Evolutionary conservation across 2,113 vertebrate genomes (phyloP).

Genomic region (Amphilophus citrinellus): DNA sequence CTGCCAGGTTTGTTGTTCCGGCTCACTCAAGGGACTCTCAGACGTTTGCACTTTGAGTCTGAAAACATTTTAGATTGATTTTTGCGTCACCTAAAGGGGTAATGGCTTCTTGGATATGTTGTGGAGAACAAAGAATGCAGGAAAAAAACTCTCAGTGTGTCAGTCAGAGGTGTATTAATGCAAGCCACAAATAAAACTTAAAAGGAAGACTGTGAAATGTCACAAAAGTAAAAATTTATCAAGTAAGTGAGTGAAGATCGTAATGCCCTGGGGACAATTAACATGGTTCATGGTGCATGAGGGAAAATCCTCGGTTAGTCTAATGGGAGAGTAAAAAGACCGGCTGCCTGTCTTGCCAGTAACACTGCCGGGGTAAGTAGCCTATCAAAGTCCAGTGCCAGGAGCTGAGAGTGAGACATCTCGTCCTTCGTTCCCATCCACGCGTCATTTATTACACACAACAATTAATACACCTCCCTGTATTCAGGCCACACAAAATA

Average conservation of each 20-base stretch:
- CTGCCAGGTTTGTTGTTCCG: constrained; percentile 79
- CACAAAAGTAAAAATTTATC: constrained; percentile 75
- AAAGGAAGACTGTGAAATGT: constrained; percentile 70
- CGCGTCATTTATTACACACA: constrained; percentile 58
- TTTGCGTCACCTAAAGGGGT: constrained; percentile 56
- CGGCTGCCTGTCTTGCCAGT: constrained; percentile 53
- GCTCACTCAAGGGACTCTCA: constrained; percentile 68
- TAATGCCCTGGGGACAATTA: constrained; percentile 77
- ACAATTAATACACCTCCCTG: constrained; percentile 57
- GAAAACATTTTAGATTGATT: constrained; percentile 69
- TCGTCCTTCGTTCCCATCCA: constrained; percentile 45
- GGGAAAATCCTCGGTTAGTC: constrained; percentile 72
- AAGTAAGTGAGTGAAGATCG: constrained; percentile 73
- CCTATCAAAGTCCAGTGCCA: constrained; percentile 65
- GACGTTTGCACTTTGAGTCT: constrained; percentile 68
- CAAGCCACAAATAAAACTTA: constrained; percentile 63
- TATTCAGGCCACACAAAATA: constrained; percentile 51
- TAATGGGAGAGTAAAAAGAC: constrained; percentile 74
- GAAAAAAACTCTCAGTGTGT: constrained; percentile 8
- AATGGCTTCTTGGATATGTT: constrained; percentile 61
- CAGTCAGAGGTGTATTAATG: constrained; percentile 51
- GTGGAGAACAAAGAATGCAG: constrained; percentile 61
- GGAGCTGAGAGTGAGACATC: constrained; percentile 59
- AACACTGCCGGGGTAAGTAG: constrained; percentile 59
- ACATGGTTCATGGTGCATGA: constrained; percentile 75